A percentile compares a stretch with the other conserved stretches of the same genome.
Evolutionary conservation across 30 jellyfish, hydroid and myxozoan species (phyloP).

Genomic region (Cassiopea andromeda): DNA sequence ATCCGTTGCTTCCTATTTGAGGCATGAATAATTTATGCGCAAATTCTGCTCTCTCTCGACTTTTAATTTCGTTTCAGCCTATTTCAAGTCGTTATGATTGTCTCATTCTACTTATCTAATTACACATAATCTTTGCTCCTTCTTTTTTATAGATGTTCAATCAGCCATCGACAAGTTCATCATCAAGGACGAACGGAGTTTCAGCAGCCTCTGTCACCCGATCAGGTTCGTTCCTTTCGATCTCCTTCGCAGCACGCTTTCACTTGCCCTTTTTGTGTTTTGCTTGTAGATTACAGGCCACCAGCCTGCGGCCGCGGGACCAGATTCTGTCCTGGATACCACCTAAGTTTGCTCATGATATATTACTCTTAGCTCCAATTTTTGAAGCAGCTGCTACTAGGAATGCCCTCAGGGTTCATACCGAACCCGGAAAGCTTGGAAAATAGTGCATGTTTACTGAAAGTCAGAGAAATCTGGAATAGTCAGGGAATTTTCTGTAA

Average conservation of each 20-base stretch:
- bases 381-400: no score
- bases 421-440: no score
- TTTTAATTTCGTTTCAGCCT: background rate
- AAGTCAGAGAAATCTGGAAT: no score
- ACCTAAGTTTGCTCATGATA: no score
- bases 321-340: no score
- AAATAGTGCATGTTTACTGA: no score
- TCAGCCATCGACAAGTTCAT: slow-evolving; percentile 24
- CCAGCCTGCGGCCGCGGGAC: no score
- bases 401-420: no score
- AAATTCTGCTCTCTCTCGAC: background rate
- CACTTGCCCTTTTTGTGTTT: no score
- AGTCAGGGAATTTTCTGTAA: no score
- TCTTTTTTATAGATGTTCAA: slow-evolving; percentile 52
- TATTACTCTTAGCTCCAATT: no score
- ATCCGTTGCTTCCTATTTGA: background rate
- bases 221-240: slow-evolving; percentile 22
- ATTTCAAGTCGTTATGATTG: background rate
- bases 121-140: background rate
- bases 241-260: background rate
- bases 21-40: background rate
- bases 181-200: slow-evolving; percentile 56
- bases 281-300: no score
- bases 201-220: slow-evolving; percentile 42
- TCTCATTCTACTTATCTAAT: background rate